Evolutionary conservation across 2,113 vertebrate species (phyloP), one percentile per base, ranked within the genome.

Genomic region (Chelonoidis abingdonii): DNA sequence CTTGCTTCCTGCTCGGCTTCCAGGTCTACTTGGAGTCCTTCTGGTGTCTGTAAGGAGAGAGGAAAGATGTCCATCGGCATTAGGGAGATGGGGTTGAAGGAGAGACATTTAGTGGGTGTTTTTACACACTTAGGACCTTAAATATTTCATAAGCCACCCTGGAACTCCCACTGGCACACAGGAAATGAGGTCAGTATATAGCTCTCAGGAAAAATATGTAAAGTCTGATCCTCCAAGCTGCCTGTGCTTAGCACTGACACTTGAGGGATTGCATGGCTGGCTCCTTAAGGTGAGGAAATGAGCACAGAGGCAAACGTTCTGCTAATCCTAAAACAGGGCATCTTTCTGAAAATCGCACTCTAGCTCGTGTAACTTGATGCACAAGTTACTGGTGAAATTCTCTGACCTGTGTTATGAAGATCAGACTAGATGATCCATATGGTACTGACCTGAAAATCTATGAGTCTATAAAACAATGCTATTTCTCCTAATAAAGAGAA

Each of bases 1-100:
- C 98, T 99, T 99, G 97, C 99, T 99, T 95, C 99, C 98, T 1
- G 98, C 97, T 87, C 98, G 97, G 94, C 98, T 99, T 41, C 98
- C 99, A 1, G 99, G 99, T 82, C 99, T 98, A 97, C 99, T 99
- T 54, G 98, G 98, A 78, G 98, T 98, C 98, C 96, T 99, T 89
- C 98, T 99, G 3, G 97, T 94, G 52, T 99, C 99, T 99, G 82
- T 31, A 95, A 94, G 83, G 49, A 91, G 52, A 93, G 38, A 22
- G 41, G 10, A 80, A 41, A 89, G 38, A 56, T 2, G 80, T 19
- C 52, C 29, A 47, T 22, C 16, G 83, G 53, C 8, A 49, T 44
- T 31, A 83, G 69, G n/a, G 1, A 72, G 24, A 89, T 27, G 84
- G 57, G 86, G 83, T 38, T 49, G 41, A 75, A 90, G 65, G 62